Evolutionary conservation across 2,888 invertebrate genomes (phyloP).

Genomic region (Ecliptopera silaceata): DNA sequence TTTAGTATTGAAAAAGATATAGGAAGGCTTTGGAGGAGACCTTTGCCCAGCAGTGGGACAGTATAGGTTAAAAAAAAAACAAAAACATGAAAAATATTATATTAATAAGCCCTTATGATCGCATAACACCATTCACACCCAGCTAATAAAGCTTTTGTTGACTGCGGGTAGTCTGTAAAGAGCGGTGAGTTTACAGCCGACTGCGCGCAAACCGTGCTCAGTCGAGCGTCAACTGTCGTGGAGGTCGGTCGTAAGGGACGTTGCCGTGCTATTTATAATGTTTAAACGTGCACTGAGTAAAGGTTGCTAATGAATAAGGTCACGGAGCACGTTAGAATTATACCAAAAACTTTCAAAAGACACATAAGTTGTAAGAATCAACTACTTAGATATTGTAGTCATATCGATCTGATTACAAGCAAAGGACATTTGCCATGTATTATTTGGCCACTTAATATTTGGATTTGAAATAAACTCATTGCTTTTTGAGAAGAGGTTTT

Average conservation of each 20-base stretch:
- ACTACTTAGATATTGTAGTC: too few relatives aligned
- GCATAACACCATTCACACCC: constrained; percentile 3
- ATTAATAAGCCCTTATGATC: constrained; percentile 3
- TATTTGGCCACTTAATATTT: too few relatives aligned
- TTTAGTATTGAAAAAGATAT: too few relatives aligned
- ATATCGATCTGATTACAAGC: too few relatives aligned
- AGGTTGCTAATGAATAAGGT: constrained; percentile 17
- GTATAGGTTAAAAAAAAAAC: too few relatives aligned
- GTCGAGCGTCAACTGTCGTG: constrained; percentile 44
- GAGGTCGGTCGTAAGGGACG: constrained; percentile 39
- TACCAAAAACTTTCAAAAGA: background rate
- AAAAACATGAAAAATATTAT: too few relatives aligned
- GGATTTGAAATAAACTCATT: constrained; percentile 30
- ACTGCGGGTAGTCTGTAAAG: constrained; percentile 56
- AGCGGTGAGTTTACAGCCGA: constrained; percentile 51
- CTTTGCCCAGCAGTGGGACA: too few relatives aligned
- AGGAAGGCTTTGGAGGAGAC: too few relatives aligned
- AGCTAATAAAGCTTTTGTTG: constrained; percentile 18
- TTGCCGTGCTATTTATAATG: constrained; percentile 39
- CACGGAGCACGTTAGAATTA: constrained; percentile 1
- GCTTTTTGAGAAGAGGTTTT: constrained; percentile 56
- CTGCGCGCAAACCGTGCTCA: constrained; percentile 45
- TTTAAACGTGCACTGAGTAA: constrained; percentile 12
- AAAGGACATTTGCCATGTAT: too few relatives aligned
- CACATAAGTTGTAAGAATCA: background rate